phyloP scores from a whole-genome alignment of 2,113 vertebrate genomes.

The Propithecus coquereli region DNA sequence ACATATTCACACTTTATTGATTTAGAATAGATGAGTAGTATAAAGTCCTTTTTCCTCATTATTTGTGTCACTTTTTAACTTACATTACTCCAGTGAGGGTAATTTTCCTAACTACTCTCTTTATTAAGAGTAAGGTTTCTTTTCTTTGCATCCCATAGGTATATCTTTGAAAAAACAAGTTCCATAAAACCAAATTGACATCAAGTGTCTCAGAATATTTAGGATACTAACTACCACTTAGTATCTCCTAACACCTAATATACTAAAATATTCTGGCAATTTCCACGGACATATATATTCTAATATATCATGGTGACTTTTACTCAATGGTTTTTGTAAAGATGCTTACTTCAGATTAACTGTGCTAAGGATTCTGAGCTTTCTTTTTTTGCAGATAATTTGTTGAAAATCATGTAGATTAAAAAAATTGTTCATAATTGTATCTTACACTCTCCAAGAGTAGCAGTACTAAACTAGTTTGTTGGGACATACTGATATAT shows the following conservation, averaged over 20 bases:
- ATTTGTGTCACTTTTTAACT: neutral
- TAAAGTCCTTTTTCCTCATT: neutral
- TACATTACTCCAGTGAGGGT: neutral
- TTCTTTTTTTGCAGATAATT: neutral
- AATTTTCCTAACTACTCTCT: neutral
- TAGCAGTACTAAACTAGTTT: neutral
- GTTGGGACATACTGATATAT: neutral
- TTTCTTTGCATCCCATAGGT: neutral
- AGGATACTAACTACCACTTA: neutral
- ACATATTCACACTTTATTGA: neutral
- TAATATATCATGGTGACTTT: neutral
- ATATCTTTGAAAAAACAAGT: neutral
- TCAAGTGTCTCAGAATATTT: neutral
- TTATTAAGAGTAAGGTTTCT: neutral
- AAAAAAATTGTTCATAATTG: neutral
- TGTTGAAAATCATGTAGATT: slow-evolving; percentile 21
- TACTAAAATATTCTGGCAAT: neutral
- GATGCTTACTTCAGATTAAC: neutral
- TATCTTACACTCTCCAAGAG: neutral
- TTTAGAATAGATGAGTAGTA: neutral
- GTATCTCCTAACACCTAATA: neutral
- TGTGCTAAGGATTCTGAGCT: neutral
- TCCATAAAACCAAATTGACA: neutral
- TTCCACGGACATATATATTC: neutral
- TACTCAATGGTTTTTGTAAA: neutral